Evolutionary conservation across 2,888 invertebrate species (phyloP), one percentile per base, ranked within the genome.

Genomic region (Monopis laevigella): DNA sequence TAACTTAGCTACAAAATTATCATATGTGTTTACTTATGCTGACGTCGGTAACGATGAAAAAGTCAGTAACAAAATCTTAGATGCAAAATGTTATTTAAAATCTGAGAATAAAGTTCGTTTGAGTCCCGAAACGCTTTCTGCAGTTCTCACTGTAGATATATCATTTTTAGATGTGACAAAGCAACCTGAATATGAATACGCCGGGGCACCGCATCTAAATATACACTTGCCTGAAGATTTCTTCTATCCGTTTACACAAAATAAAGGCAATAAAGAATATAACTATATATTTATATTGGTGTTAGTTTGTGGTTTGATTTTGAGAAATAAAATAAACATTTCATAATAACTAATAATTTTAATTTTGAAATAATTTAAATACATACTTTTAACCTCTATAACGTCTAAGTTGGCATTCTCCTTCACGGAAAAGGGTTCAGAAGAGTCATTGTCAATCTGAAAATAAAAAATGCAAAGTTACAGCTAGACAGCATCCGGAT

Each of bases 191-290:
- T 52, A 56, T 16, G 62, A 71, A 46, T 67, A 67, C 50, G 86
- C 86, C 6, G 83, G 83, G 42, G 82, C 85, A 43, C 88, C 89
- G 12, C 82, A 85, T 45, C 73, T 89, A 43, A 83, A 87, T 51
- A 81, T 88, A 43, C 80, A 83, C 59, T 71, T 90, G 41, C 89
- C 90, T 1, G 80, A 82, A 48, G 88, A 90, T 60, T 90, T 90
- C 59, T 90, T 90, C 62, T 88, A 89, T 56, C 90, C 90, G 1
- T 87, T 87, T 51, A 63, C 82, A 41, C 62, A 64, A 21, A 74
- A 61, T 48, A 52, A 6, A 2, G 30, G 12, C 4, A 26, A 13
- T 19, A 24, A 16, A 28, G n/a, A n/a, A n/a, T n/a, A n/a, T 17
- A 13, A 38, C 29, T 30, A 35, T 35, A 42, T 7, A 48, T 32